Evolutionary conservation across 2,113 vertebrate genomes (phyloP).

Genomic region (Sitta europaea): DNA sequence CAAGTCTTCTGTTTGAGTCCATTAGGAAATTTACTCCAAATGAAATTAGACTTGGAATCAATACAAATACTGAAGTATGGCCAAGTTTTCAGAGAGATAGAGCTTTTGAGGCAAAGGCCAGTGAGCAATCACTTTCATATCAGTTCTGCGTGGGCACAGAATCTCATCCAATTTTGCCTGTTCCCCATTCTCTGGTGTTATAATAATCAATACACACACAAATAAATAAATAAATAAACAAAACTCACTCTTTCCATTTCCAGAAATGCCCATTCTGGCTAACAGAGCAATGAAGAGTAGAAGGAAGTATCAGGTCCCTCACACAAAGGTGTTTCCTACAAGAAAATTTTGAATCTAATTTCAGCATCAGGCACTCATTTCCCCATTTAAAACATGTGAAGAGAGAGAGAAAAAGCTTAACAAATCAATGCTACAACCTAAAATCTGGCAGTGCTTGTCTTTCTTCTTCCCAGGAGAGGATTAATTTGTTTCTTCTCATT

Average conservation of each 20-base stretch:
- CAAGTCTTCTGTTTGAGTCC: neutral
- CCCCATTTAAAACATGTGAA: slow-evolving; percentile 21
- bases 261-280: neutral
- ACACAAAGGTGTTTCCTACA: neutral
- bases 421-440: slow-evolving; percentile 43
- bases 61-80: neutral
- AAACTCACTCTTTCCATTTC: neutral
- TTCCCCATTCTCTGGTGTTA: neutral
- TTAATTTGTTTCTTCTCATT: slow-evolving; percentile 76
- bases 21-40: neutral
- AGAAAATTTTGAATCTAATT: slow-evolving; percentile 45
- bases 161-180: neutral
- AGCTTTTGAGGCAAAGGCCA: neutral
- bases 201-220: neutral
- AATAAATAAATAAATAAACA: neutral
- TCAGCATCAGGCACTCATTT: slow-evolving; percentile 26
- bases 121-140: neutral
- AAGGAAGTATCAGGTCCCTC: neutral
- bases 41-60: neutral
- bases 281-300: rapidly evolving
- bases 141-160: rapidly evolving
- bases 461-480: slow-evolving; percentile 47
- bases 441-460: slow-evolving; percentile 52
- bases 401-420: slow-evolving; percentile 2
- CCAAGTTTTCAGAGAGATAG: neutral